Percentiles rank a stretch among this genome's conserved stretches.
Conservation (phyloP, 1,140 invertebrate genomes). For the Drosophila funebris region DNA sequence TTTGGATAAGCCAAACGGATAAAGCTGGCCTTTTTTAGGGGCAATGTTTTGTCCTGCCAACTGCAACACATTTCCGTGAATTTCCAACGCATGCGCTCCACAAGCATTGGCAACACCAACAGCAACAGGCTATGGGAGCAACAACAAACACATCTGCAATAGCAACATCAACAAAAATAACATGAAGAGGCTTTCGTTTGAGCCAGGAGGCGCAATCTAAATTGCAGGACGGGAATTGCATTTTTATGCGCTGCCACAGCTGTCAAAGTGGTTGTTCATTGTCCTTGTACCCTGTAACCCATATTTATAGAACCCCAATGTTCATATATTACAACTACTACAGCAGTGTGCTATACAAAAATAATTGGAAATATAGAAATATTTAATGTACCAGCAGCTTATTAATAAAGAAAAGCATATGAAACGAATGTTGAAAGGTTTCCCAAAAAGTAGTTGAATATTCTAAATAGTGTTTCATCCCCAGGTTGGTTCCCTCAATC, state of each 20-base stretch:
- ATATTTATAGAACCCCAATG: slow-evolving; percentile 16
- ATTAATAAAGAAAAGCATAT: neutral
- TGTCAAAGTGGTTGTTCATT: slow-evolving; percentile 53
- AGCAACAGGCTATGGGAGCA: slow-evolving; percentile 67
- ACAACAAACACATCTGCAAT: slow-evolving; percentile 16
- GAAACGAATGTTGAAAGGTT: no score
- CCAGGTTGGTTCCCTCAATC: no score
- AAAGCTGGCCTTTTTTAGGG: slow-evolving; percentile 62
- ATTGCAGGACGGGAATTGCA: slow-evolving; percentile 58
- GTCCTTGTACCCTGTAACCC: slow-evolving; percentile 38
- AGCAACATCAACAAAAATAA: slow-evolving; percentile 14
- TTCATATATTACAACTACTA: slow-evolving; percentile 25
- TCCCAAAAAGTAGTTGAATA: no score
- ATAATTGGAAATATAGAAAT: slow-evolving; percentile 7
- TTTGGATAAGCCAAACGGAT: slow-evolving; percentile 70
- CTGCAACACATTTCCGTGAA: slow-evolving; percentile 68
- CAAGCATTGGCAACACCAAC: slow-evolving; percentile 11
- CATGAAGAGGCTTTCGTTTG: slow-evolving; percentile 15
- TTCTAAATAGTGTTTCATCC: no score
- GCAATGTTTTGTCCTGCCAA: slow-evolving; percentile 63
- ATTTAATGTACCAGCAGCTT: neutral
- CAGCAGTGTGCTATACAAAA: neutral
- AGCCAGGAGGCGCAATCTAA: slow-evolving; percentile 40
- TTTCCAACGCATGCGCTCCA: slow-evolving; percentile 66
- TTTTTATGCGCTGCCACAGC: slow-evolving; percentile 61